These are phyloP conservation scores for Echeneis naucrates DNA, from an alignment of 2,797 vertebrate genomes.

Conservation along the genomic window DNA sequence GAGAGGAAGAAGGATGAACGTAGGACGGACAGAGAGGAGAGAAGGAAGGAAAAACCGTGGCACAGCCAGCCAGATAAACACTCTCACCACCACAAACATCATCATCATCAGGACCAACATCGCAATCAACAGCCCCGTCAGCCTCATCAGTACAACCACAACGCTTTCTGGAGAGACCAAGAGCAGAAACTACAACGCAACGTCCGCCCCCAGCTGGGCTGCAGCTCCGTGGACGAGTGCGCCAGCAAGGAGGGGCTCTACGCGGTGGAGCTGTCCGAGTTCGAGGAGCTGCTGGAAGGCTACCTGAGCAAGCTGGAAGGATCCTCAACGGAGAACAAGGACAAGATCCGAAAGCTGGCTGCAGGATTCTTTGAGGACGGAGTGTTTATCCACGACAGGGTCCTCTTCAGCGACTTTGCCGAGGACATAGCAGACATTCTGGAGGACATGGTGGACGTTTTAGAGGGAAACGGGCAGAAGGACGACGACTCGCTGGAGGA, in stretches of 20 bases:
- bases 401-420: conserved; percentile 79
- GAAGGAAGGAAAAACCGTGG: conserved; percentile 83
- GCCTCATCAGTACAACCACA: conserved; percentile 56
- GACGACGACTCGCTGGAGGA: conserved; percentile 79
- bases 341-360: conserved; percentile 73
- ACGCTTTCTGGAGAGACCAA: conserved; percentile 82
- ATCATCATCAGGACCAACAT: conserved; percentile 58
- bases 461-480: conserved; percentile 51
- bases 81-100: conserved; percentile 29
- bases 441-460: conserved; percentile 83
- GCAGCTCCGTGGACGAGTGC: conserved; percentile 75
- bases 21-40: conserved; percentile 75
- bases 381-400: conserved; percentile 80
- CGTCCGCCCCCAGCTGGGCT: conserved; percentile 66
- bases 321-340: conserved; percentile 68
- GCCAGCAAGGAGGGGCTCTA: conserved; percentile 80
- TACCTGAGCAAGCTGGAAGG: conserved; percentile 84
- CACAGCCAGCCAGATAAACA: conserved; percentile 52
- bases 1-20: conserved; percentile 81
- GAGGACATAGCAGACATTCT: conserved; percentile 85
- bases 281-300: conserved; percentile 81
- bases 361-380: conserved; percentile 76
- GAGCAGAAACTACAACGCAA: conserved; percentile 79
- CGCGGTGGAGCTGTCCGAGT: conserved; percentile 80
- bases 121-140: conserved; percentile 57